phyloP scores from a whole-genome alignment of 2,888 invertebrate species.

The Griposia aprilina region DNA sequence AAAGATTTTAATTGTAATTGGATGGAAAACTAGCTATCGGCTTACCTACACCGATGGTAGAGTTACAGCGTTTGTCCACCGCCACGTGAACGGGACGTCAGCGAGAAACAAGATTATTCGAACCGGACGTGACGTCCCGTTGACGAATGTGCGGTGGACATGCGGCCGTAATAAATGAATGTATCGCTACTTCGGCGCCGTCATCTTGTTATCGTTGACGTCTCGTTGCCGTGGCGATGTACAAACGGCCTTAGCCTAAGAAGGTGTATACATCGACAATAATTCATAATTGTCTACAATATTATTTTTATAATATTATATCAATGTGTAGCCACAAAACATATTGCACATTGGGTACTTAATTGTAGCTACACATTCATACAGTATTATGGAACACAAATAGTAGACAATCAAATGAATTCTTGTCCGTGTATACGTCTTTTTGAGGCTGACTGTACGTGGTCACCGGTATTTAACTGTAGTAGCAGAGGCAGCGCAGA shows the following conservation, averaged over 20 bases:
- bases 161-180: not conserved
- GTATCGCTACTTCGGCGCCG: too few relatives aligned
- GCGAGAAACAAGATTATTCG: not conserved
- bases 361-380: not conserved
- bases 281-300: not conserved
- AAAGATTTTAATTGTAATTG: not conserved
- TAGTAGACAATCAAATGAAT: not conserved
- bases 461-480: not conserved
- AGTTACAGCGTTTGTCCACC: not conserved
- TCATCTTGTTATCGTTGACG: not conserved
- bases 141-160: not conserved
- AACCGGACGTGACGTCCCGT: not conserved
- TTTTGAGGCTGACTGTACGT: not conserved
- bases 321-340: not conserved
- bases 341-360: too few relatives aligned
- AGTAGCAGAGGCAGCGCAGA: not conserved
- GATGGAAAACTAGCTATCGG: not conserved
- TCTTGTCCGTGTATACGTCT: not conserved
- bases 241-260: not conserved
- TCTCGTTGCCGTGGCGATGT: not conserved
- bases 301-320: not conserved
- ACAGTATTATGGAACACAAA: not conserved
- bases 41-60: not conserved
- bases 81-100: not conserved
- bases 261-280: too few relatives aligned